Conservation (phyloP, 2,113 vertebrate species). For the Aptenodytes forsteri region DNA sequence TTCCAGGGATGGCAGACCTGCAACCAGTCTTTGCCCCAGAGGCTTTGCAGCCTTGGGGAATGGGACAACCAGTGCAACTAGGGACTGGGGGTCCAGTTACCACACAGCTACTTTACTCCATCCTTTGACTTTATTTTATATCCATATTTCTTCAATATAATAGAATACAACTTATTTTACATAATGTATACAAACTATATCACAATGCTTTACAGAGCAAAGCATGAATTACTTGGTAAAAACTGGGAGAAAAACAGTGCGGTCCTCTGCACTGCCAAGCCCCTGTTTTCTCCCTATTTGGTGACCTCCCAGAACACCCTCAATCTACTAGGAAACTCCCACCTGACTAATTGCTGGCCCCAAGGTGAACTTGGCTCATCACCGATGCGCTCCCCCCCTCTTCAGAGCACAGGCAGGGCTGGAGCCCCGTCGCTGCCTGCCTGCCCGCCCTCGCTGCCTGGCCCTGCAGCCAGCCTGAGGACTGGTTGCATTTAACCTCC, state of each 20-base stretch:
- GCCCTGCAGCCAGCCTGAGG: neutral
- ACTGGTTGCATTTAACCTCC: neutral
- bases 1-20: neutral
- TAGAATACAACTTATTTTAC: constrained; percentile 66
- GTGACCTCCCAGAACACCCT: neutral
- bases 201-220: constrained; percentile 60
- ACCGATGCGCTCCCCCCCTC: fast-evolving
- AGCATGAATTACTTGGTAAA: constrained; percentile 37
- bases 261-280: neutral
- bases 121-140: constrained; percentile 61
- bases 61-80: neutral
- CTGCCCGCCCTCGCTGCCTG: neutral
- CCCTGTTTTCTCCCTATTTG: neutral
- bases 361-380: neutral
- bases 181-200: constrained; percentile 61
- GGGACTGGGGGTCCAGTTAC: constrained; percentile 12
- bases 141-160: constrained; percentile 3
- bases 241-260: neutral
- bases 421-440: neutral
- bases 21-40: neutral
- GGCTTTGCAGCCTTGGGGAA: neutral
- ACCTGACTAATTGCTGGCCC: neutral
- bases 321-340: neutral
- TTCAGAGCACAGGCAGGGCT: neutral
- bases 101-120: constrained; percentile 47